Base-by-base conservation (phyloP, 2,113 vertebrate species). In the Anarrhichthys ocellatus region DNA sequence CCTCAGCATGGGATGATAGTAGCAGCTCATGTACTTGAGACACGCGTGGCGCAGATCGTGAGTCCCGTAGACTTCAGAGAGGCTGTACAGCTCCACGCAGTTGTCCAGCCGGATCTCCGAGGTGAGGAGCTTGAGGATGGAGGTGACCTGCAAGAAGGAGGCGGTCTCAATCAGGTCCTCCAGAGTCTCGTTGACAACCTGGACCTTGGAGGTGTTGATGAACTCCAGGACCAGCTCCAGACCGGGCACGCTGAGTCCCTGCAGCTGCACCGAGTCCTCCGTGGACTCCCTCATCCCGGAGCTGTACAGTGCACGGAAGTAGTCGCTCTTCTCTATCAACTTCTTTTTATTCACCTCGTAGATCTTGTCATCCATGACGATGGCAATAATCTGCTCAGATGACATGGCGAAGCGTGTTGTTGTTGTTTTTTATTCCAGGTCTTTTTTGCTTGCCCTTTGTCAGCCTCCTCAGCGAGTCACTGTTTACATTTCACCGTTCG, bases 281-380 rank as follows among this genome's bases (percentile, higher is more conserved):
- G 93, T 96, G 14, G 97, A 96, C 91, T 99, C 98, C 76, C 95
- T 94, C 98, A 99, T 99, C 20, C 98, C 98, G 13, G 98, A 99
- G 94, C 96, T 96, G 94, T 97, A 99, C 11, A 99, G 95, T 0
- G 98, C 98, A 42, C 96, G 95, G 95, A 99, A 99, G 90, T 97
- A 99, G 92, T 98, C 98, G 85, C 98, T 99, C 89, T 98, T 97
- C 89, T 99, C 98, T 38, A 98, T 96, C 52, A 99, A 95, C 90
- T 97, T 96, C 82, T 94, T 96, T 86, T 97, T 97, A 89, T 96
- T 96, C 88, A 97, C 97, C 75, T 96, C 92, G 92, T 97, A 99
- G 66, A 94, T 94, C 86, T 96, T 96, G 89, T 95, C 96, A 78
- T 97, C 97, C 93, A 97, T 94, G 14, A 96, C 93, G 82, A 99